Conservation (phyloP, 2,888 invertebrate genomes). For the Coremacera marginata region DNA sequence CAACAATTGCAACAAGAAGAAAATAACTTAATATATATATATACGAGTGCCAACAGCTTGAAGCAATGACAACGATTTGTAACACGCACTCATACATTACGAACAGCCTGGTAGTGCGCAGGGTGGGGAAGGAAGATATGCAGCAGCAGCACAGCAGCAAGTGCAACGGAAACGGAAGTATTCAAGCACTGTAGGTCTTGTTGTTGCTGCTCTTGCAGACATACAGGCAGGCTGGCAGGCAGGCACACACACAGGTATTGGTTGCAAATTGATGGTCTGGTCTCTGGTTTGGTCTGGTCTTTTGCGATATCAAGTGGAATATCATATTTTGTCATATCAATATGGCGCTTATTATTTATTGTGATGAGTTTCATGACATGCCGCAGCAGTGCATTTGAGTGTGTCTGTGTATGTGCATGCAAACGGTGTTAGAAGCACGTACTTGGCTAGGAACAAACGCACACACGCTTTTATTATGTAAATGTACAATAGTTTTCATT, state of each 20-base stretch:
- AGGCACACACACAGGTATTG: background rate
- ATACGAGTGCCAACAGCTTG: background rate
- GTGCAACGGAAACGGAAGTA: constrained; percentile 40
- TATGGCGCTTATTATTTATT: constrained; percentile 40
- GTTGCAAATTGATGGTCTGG: background rate
- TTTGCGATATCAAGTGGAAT: constrained; percentile 1
- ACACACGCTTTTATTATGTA: background rate
- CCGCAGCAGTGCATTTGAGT: background rate
- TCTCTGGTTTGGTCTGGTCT: background rate
- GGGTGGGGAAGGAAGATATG: background rate
- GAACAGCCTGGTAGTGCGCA: background rate
- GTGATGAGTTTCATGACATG: constrained; percentile 21
- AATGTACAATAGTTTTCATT: constrained; percentile 7
- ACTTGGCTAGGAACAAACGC: background rate
- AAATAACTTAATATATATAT: background rate
- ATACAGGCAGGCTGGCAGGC: background rate
- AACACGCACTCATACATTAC: constrained; percentile 1
- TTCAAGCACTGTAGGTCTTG: constrained; percentile 18
- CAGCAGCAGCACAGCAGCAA: constrained; percentile 26
- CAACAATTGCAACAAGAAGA: background rate
- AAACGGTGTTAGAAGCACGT: background rate
- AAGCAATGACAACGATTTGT: background rate
- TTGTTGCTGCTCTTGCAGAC: background rate
- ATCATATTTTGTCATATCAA: constrained; percentile 34
- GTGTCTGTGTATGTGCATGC: background rate